These are phyloP conservation scores for Muntiacus reevesi DNA, from an alignment of 2,113 vertebrate genomes.

Conservation along the genomic window DNA sequence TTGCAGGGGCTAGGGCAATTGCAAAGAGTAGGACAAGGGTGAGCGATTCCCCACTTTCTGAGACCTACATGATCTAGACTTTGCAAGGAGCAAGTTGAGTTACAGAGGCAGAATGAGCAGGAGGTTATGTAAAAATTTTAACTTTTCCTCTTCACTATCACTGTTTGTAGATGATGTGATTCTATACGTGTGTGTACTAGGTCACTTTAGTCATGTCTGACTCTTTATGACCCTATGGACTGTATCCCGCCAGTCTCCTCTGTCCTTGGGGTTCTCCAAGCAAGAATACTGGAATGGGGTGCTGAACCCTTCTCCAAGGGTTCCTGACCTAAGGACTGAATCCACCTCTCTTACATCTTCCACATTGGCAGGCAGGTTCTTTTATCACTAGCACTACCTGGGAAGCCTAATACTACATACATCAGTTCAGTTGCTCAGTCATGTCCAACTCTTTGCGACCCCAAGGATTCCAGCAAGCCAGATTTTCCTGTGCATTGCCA, in stretches of 20 bases:
- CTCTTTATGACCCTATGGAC: not conserved
- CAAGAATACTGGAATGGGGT: not conserved
- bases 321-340: not conserved
- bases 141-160: not conserved
- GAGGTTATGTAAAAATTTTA: not conserved
- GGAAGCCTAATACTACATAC: not conserved
- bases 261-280: not conserved
- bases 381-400: not conserved
- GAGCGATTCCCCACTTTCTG: not conserved
- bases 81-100: not conserved
- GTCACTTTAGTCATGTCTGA: not conserved
- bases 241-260: not conserved
- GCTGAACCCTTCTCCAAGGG: not conserved
- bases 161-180: not conserved
- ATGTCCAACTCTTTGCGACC: fast-evolving
- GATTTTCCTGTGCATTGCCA: fast-evolving
- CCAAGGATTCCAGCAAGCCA: not conserved
- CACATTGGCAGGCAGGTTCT: not conserved
- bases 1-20: not conserved
- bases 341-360: not conserved
- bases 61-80: not conserved
- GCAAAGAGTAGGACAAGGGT: not conserved
- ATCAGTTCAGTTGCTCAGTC: not conserved
- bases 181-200: not conserved
- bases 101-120: not conserved